Evolutionary conservation across 1,140 invertebrate genomes (phyloP).

Genomic region (Centruroides vittatus): DNA sequence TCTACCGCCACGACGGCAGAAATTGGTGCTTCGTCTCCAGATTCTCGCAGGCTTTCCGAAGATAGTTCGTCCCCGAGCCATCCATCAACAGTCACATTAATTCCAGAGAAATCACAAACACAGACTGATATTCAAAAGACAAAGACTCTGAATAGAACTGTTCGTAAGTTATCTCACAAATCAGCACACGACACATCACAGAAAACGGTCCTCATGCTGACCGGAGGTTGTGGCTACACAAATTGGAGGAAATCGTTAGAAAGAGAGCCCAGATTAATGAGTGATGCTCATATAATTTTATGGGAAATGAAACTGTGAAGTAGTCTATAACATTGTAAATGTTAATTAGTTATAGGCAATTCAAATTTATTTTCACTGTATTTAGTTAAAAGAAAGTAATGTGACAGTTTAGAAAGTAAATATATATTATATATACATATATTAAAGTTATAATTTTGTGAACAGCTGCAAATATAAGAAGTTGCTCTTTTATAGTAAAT

Average conservation of each 20-base stretch:
- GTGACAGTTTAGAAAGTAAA: no score
- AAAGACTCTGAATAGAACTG: constrained; percentile 5
- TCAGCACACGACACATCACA: constrained; percentile 4
- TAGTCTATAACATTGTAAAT: background rate
- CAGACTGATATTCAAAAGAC: background rate
- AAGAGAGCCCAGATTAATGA: constrained; percentile 34
- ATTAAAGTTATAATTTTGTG: no score
- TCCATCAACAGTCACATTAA: background rate
- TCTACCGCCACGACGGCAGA: constrained; percentile 34
- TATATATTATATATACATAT: no score
- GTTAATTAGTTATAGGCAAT: no score
- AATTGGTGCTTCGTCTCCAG: constrained; percentile 33
- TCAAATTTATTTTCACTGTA: no score
- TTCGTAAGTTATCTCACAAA: constrained; percentile 2
- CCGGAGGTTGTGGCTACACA: constrained; percentile 73
- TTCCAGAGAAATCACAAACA: background rate
- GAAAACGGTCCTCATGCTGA: constrained; percentile 64
- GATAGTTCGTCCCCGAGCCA: constrained; percentile 6
- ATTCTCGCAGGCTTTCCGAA: constrained; percentile 5
- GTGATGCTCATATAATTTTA: constrained; percentile 69
- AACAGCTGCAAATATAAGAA: no score
- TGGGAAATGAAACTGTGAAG: constrained; percentile 75
- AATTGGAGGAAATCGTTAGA: constrained; percentile 42
- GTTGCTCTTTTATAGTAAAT: no score
- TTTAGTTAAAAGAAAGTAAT: no score